Evolutionary conservation across 2,113 vertebrate genomes (phyloP).

Genomic region (Eidolon helvum): DNA sequence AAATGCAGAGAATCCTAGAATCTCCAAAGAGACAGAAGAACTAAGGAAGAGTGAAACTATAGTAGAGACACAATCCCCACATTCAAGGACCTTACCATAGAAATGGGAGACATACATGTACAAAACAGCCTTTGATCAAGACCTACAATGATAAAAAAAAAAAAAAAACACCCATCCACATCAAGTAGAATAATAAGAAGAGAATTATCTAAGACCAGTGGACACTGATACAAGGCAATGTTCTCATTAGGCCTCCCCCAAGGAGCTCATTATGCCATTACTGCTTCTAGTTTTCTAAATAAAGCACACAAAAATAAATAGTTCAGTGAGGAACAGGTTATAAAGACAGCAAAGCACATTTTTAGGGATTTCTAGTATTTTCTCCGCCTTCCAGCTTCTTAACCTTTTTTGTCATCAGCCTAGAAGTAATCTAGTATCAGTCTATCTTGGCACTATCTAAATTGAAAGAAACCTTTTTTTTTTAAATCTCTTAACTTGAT

Average conservation of each 20-base stretch:
- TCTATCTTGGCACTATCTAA: neutral
- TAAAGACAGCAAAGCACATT: neutral
- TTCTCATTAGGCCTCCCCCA: neutral
- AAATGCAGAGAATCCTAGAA: neutral
- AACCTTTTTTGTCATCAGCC: neutral
- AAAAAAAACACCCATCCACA: neutral
- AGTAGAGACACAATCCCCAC: neutral
- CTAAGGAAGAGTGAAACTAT: neutral
- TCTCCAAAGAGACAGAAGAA: neutral
- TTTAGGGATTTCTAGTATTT: neutral
- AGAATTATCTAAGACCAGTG: neutral
- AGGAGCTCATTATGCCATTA: neutral
- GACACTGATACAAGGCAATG: neutral
- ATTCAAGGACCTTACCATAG: neutral
- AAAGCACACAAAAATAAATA: neutral
- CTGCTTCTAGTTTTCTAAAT: neutral
- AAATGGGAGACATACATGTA: neutral
- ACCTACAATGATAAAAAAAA: neutral
- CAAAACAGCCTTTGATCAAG: neutral
- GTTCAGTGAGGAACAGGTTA: neutral
- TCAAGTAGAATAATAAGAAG: neutral
- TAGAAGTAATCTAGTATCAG: neutral
- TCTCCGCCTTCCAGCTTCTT: neutral
- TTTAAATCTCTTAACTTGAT: neutral
- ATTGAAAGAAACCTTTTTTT: neutral